Base-by-base conservation (phyloP, 2,888 invertebrate genomes). In the Myopa tessellatipennis region DNA sequence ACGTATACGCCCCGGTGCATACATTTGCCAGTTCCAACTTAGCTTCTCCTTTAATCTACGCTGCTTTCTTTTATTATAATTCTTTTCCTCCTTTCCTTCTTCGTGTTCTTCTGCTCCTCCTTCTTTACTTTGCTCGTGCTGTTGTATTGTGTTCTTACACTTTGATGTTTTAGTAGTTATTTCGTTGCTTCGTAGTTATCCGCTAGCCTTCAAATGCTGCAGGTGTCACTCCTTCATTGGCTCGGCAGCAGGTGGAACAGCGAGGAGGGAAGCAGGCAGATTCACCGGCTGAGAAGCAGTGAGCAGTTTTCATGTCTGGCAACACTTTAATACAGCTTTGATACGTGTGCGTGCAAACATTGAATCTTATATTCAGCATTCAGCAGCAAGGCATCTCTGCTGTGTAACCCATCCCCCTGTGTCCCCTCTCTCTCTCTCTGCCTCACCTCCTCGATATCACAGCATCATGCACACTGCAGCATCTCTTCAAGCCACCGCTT, bases 1-100 rank as follows among this genome's bases (percentile, higher is more conserved):
- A 52, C 63, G 63, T 38, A 74, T 74, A 74, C 74, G 74, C 65
- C 63, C 26, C 52, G 52, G 26, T 74, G 74, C 45, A 74, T 63
- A 65, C 10, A 60, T 60, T 40, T 71, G 34, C 71, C n/a, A 38
- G 58, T 36, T 38, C 6, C 55, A 55, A 12, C 60, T n/a, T 34
- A 38, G 50, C 16, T 71, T 60, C 18, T 71, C 36, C 71, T 60
- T 36, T 40, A 67, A 16, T 34, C 71, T 6, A 40, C 18, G 16
- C 5, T 55, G 4, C 16, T 60, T 18, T 36, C 16, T 71, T n/a
- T 40, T n/a, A 16, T 71, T 18, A 2, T 71, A 40, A 50, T 71
- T 71, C 60, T 58, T 71, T 71, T 36, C 26, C 55, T 70, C 50
- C 14, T 14, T 50, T 14, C 1, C 50, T 50, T 55, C 55, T 55